These are phyloP conservation scores for Parnassius orleans DNA, from an alignment of 2,888 invertebrate genomes.

Conservation along the genomic window DNA sequence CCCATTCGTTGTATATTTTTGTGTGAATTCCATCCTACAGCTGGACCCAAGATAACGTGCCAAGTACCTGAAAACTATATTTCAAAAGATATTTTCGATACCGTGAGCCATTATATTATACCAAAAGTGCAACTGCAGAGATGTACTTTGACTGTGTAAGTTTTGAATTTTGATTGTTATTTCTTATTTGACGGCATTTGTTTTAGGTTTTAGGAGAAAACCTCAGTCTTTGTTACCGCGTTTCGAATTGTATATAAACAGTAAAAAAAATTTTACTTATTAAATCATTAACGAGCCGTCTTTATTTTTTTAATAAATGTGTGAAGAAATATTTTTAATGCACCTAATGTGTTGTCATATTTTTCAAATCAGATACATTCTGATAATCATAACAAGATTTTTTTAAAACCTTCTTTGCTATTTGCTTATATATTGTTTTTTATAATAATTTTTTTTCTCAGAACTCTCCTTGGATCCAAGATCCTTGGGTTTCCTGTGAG, in stretches of 20 bases:
- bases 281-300: not conserved
- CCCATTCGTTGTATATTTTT: conserved; percentile 89
- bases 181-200: not conserved
- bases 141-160: conserved; percentile 90
- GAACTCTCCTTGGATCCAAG: conserved; percentile 87
- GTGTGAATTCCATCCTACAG: conserved; percentile 88
- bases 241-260: conserved; percentile 21
- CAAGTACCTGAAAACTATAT: conserved; percentile 90
- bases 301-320: no score
- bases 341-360: no score
- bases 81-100: conserved; percentile 90
- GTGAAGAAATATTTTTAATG: no score
- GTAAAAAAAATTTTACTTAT: not conserved
- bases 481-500: conserved; percentile 90
- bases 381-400: not conserved
- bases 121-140: conserved; percentile 90
- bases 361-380: not conserved
- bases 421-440: not conserved
- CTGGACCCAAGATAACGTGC: conserved; percentile 89
- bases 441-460: conserved; percentile 44
- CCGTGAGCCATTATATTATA: conserved; percentile 90
- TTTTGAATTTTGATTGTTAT: conserved; percentile 31
- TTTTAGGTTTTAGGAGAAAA: not conserved
- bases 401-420: not conserved
- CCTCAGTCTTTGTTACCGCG: conserved; percentile 6